Evolutionary conservation across 2,797 vertebrate species (phyloP).

Genomic region (Anableps anableps): DNA sequence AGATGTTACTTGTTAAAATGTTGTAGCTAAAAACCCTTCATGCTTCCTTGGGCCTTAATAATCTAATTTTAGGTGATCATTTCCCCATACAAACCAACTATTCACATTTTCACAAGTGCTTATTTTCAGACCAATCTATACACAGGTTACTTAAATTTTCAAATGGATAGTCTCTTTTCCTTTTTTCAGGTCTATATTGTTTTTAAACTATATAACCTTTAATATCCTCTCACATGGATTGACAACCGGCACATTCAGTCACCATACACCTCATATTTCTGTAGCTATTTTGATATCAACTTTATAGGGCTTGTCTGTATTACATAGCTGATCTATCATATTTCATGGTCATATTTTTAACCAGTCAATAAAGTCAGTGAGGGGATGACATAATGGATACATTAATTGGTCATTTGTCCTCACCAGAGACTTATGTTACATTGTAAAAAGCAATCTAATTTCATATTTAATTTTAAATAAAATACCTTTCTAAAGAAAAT

Average conservation of each 20-base stretch:
- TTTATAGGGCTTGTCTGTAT: not conserved
- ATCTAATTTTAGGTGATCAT: not conserved
- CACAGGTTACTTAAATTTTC: not conserved
- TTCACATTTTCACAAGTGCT: not conserved
- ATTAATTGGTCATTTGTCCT: not conserved
- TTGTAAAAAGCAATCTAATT: not conserved
- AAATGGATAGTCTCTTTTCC: conserved; percentile 14
- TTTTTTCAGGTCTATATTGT: not conserved
- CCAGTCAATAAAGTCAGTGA: not conserved
- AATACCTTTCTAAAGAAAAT: not conserved
- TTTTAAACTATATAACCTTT: conserved; percentile 24
- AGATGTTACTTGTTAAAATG: not conserved
- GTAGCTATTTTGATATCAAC: not conserved
- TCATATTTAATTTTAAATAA: not conserved
- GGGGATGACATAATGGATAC: not conserved
- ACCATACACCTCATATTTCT: not conserved
- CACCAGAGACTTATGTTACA: not conserved
- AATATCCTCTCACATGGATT: conserved; percentile 1
- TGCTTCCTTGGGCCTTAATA: not conserved
- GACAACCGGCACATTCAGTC: not conserved
- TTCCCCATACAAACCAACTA: conserved; percentile 1
- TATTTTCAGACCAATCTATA: conserved; percentile 10
- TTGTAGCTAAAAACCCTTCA: not conserved
- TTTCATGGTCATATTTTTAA: not conserved
- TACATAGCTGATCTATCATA: not conserved